A percentile compares a stretch with the other conserved stretches of the same genome.
Evolutionary conservation across 2,797 vertebrate species (phyloP).

Genomic region (Lepilemur ruficaudatus): DNA sequence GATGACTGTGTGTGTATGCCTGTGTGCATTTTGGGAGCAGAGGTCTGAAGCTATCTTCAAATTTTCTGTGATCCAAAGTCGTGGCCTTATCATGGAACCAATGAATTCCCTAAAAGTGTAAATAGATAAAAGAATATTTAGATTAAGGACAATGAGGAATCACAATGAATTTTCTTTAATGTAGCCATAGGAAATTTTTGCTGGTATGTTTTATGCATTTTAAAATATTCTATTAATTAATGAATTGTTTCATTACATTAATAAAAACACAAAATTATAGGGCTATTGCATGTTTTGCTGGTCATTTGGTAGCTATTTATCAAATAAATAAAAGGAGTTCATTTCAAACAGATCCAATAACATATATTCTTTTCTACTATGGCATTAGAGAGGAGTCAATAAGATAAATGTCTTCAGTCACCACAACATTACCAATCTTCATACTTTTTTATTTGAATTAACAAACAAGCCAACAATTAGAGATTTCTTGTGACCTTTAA

Average conservation of each 20-base stretch:
- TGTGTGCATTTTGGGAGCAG: not conserved
- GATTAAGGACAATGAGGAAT: not conserved
- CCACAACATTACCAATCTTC: not conserved
- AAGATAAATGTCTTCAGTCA: not conserved
- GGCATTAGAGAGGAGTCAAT: not conserved
- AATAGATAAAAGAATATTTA: not conserved
- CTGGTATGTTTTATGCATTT: not conserved
- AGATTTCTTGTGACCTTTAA: constrained; percentile 32
- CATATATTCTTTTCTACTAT: not conserved
- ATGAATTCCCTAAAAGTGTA: not conserved
- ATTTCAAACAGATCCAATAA: not conserved
- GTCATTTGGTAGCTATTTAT: not conserved
- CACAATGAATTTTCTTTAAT: not conserved
- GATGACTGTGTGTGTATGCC: not conserved
- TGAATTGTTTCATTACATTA: not conserved
- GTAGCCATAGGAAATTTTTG: not conserved
- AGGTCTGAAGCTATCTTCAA: not conserved
- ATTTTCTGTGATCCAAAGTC: not conserved
- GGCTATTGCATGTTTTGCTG: not conserved
- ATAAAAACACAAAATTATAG: not conserved
- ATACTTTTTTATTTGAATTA: not conserved
- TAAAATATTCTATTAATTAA: not conserved
- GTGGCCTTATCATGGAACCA: not conserved
- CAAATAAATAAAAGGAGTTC: not conserved
- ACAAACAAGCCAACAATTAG: not conserved